These are phyloP conservation scores for Latrodectus elegans DNA, from an alignment of 2,888 invertebrate species.

Conservation along the genomic window DNA sequence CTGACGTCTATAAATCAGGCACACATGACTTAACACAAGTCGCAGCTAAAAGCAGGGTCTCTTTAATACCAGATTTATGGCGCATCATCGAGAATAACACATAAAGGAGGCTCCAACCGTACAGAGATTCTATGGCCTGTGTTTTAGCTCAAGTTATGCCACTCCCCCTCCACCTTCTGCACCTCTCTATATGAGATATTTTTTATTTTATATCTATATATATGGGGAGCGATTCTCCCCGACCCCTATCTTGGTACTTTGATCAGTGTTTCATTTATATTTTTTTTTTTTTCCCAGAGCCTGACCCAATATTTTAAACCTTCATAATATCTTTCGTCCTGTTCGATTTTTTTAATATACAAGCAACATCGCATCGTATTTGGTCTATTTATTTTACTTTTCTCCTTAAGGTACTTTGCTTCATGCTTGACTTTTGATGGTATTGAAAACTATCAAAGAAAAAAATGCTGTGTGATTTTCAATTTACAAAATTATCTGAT, in stretches of 20 bases:
- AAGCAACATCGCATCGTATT: too few relatives aligned
- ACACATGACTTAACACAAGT: slow-evolving; percentile 67
- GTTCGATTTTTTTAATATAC: too few relatives aligned
- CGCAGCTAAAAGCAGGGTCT: slow-evolving; percentile 65
- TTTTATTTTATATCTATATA: too few relatives aligned
- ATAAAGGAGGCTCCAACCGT: slow-evolving; percentile 48
- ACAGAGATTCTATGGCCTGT: slow-evolving; percentile 34
- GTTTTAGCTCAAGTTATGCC: slow-evolving; percentile 27
- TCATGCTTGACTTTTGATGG: too few relatives aligned
- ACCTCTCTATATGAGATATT: not conserved
- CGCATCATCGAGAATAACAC: slow-evolving; percentile 67
- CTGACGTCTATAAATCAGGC: slow-evolving; percentile 68
- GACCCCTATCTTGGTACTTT: not conserved
- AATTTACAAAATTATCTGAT: too few relatives aligned
- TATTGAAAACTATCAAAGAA: too few relatives aligned
- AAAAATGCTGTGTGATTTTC: too few relatives aligned
- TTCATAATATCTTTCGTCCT: too few relatives aligned
- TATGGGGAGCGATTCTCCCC: too few relatives aligned
- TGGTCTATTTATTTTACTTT: too few relatives aligned
- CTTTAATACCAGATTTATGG: slow-evolving; percentile 68
- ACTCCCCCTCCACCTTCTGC: not conserved
- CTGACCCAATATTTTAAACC: too few relatives aligned
- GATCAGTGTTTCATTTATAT: not conserved
- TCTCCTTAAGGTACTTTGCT: too few relatives aligned
- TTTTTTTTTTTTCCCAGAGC: not conserved